These are phyloP conservation scores for Mongoloraphidia duomilia DNA, from an alignment of 2,888 invertebrate species.

Conservation along the genomic window DNA sequence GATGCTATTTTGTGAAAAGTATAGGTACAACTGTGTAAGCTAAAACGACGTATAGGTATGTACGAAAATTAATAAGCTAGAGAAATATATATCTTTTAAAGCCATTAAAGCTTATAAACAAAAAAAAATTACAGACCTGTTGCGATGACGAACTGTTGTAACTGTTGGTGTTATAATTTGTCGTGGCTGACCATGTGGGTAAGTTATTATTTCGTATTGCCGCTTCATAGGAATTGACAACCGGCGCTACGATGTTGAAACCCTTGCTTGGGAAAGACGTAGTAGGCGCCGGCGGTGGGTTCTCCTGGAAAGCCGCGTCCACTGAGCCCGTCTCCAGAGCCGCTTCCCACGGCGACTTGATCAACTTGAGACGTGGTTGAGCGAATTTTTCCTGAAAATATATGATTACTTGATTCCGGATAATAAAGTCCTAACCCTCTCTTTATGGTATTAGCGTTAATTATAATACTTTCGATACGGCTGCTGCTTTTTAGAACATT, in stretches of 20 bases:
- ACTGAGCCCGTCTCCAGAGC: constrained; percentile 57
- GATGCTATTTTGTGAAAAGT: no score
- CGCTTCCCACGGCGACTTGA: constrained; percentile 57
- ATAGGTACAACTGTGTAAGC: no score
- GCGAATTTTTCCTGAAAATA: constrained; percentile 39
- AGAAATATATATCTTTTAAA: no score
- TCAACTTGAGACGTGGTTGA: constrained; percentile 40
- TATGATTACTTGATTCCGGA: background rate
- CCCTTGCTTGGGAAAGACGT: background rate
- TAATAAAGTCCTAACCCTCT: no score
- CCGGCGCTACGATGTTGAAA: constrained; percentile 24
- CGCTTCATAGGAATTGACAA: constrained; percentile 27
- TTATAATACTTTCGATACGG: no score
- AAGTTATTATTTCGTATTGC: constrained; percentile 17
- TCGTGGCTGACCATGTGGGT: constrained; percentile 9
- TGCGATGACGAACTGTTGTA: constrained; percentile 13
- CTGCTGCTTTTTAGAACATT: no score
- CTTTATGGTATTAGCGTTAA: no score
- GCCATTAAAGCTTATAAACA: no score
- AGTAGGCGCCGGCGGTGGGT: constrained; percentile 17
- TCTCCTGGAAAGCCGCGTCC: constrained; percentile 49
- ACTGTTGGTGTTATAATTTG: constrained; percentile 16
- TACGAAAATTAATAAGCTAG: no score
- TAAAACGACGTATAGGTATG: no score
- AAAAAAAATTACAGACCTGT: no score